Evolutionary conservation across 2,888 invertebrate species (phyloP).

Genomic region (Coleophora deauratella): DNA sequence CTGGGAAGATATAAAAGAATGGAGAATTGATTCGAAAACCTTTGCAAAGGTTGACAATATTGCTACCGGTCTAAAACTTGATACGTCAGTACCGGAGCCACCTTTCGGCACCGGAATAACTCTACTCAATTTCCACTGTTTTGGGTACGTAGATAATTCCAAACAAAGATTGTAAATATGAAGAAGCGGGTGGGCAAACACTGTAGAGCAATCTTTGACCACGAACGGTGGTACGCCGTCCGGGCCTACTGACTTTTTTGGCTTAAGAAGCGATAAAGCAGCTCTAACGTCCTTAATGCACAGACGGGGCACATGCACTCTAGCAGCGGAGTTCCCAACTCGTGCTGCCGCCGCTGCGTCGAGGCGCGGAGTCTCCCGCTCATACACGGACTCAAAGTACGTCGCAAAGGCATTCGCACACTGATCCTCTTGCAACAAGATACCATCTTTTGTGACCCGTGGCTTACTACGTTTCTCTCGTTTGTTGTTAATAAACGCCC

Average conservation of each 20-base stretch:
- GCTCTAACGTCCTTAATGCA: no score
- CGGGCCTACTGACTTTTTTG: no score
- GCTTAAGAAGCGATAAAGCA: no score
- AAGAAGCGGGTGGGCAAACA: slow-evolving; percentile 3
- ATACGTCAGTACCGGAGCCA: slow-evolving; percentile 1
- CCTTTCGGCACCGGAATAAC: slow-evolving; percentile 8
- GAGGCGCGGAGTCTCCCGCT: slow-evolving; percentile 1
- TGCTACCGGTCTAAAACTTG: slow-evolving; percentile 8
- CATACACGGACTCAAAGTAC: slow-evolving; percentile 10
- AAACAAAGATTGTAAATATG: slow-evolving; percentile 10
- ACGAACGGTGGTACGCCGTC: no score
- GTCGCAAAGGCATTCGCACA: slow-evolving; percentile 7
- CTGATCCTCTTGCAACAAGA: slow-evolving; percentile 3
- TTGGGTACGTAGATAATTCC: slow-evolving; percentile 1
- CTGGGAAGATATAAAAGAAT: background rate
- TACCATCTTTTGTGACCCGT: slow-evolving; percentile 2
- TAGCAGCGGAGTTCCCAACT: background rate
- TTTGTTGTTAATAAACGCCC: slow-evolving; percentile 1
- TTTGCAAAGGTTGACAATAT: no score
- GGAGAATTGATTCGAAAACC: slow-evolving; percentile 2
- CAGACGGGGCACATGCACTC: no score
- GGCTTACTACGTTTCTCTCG: background rate
- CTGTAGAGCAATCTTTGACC: no score
- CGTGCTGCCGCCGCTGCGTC: background rate
- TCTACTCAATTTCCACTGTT: slow-evolving; percentile 10